These are phyloP conservation scores for Crypturellus undulatus DNA, from an alignment of 2,113 vertebrate species.

Conservation along the genomic window DNA sequence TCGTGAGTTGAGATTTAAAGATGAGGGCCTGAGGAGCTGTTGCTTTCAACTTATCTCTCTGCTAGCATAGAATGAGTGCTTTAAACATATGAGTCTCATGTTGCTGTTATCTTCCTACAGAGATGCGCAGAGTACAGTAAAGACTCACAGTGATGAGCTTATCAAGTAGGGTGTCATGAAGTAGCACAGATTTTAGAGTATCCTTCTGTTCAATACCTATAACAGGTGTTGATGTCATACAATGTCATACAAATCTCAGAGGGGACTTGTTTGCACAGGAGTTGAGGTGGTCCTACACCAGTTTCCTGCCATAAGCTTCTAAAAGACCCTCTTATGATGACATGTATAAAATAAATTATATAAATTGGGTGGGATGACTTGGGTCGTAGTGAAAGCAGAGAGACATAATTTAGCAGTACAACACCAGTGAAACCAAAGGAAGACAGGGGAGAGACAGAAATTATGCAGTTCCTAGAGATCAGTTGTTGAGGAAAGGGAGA, in stretches of 20 bases:
- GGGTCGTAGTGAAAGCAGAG: not conserved
- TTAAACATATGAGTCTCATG: not conserved
- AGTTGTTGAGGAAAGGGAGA: not conserved
- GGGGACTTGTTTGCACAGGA: not conserved
- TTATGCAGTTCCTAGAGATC: not conserved
- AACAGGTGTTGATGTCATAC: not conserved
- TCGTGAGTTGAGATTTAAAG: not conserved
- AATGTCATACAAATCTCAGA: not conserved
- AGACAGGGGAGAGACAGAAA: not conserved
- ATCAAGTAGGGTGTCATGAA: not conserved
- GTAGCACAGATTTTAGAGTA: not conserved
- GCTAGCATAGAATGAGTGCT: not conserved
- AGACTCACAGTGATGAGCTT: not conserved
- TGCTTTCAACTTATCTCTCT: not conserved
- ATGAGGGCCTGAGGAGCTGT: not conserved
- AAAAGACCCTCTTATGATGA: not conserved
- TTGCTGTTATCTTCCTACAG: fast-evolving
- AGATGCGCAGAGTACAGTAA: not conserved
- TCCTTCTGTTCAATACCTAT: not conserved
- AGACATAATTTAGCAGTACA: not conserved
- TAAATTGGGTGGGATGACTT: not conserved
- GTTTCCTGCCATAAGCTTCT: not conserved
- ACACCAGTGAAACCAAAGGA: not conserved
- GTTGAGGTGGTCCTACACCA: not conserved
- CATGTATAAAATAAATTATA: too few relatives aligned